Base-by-base conservation (phyloP, 2,888 invertebrate genomes). In the Epirrita christyi region DNA sequence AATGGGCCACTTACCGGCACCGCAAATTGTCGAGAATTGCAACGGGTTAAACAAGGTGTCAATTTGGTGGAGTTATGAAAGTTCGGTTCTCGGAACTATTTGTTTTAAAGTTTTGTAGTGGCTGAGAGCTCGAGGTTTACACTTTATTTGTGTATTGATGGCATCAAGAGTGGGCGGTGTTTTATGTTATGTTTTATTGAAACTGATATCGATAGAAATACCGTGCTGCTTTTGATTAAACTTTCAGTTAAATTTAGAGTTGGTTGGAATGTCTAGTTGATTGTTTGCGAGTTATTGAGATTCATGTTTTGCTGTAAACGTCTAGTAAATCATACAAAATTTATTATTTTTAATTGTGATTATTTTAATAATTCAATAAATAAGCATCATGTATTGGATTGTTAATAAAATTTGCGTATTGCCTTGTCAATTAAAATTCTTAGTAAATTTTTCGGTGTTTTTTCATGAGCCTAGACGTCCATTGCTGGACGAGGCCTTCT, bases 1-100 rank as follows among this genome's bases (percentile, higher is more conserved):
- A 91, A 91, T 90, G 83, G 89, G 81, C 90, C 91, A 91, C 91
- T 91, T 91, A 90, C 85, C 78, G 78, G 77, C 81, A 74, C 80
- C 78, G 89, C 89, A 90, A 90, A 90, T 91, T 86, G 89, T 86
- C 78, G 81, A 77, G 88, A 84, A 88, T 87, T 86, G 89, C 88
- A 81, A 82, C 80, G 86, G 77, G 73, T 82, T 81, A 81, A 83
- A 86, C 91, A 89, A 91, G 91, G 91, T 92, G 91, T 91, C 91
- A 92, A 92, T 92, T 92, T 92, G 85, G 87, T 73, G 80, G 79
- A 91, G 90, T 91, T 90, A 91, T 91, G 91, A 90, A 90, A 91
- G 86, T 80, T 80, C 75, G 75, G 76, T 91, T 90, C 91, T 83
- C 47, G 77, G 91, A 91, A 89, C 86, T 90, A 90, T 90, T 91